Evolutionary conservation across 2,888 invertebrate species (phyloP).

Genomic region (Ennomos fuscantarius): DNA sequence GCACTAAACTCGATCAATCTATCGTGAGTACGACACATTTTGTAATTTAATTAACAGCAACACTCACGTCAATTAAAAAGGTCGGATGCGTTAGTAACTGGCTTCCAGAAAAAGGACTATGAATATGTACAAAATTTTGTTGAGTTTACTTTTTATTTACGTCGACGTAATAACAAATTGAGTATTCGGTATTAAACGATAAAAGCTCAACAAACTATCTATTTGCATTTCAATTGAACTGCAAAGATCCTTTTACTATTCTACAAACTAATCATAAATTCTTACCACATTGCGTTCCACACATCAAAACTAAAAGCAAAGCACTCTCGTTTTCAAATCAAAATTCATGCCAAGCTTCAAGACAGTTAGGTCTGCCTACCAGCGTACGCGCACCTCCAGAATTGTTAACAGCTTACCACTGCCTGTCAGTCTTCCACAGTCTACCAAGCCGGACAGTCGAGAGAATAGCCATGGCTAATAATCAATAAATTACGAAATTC

Average conservation of each 20-base stretch:
- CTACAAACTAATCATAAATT: constrained; percentile 26
- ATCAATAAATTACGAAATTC: constrained; percentile 23
- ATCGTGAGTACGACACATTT: too few relatives aligned
- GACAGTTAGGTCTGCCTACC: constrained; percentile 71
- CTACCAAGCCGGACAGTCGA: constrained; percentile 74
- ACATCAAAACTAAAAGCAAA: constrained; percentile 42
- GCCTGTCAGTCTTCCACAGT: constrained; percentile 78
- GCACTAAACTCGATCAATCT: too few relatives aligned
- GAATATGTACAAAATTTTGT: too few relatives aligned
- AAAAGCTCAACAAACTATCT: too few relatives aligned
- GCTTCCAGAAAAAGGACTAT: too few relatives aligned
- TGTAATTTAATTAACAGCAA: too few relatives aligned
- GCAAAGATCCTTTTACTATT: constrained; percentile 14
- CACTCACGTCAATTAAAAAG: too few relatives aligned
- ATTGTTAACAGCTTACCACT: constrained; percentile 67
- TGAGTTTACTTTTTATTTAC: too few relatives aligned
- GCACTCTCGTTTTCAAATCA: constrained; percentile 79
- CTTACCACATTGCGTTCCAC: constrained; percentile 15
- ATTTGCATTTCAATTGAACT: neutral
- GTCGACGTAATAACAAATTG: too few relatives aligned
- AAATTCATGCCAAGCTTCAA: constrained; percentile 76
- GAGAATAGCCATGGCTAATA: constrained; percentile 60
- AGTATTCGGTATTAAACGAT: too few relatives aligned
- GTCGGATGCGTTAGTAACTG: too few relatives aligned
- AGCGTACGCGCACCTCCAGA: constrained; percentile 70